Evolutionary conservation across 2,888 invertebrate genomes (phyloP), one percentile per base, ranked within the genome.

Genomic region (Acanthosepion lycidas): DNA sequence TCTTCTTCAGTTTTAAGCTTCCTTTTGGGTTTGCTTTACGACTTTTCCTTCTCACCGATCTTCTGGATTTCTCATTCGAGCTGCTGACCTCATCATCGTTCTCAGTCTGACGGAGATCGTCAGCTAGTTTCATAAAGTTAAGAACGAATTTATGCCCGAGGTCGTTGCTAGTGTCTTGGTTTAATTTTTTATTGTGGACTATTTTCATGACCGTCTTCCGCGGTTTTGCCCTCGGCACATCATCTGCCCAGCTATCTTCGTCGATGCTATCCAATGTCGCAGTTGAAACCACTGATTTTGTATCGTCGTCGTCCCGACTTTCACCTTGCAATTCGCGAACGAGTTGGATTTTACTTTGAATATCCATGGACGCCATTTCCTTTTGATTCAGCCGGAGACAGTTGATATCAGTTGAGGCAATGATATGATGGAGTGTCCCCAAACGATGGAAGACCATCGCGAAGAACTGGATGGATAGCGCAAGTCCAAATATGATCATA

Each of bases 381-480:
- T 95, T 95, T 78, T 96, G 96, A 94, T 96, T 96, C 28, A 96
- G 96, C 94, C 96, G 96, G 96, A 96, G 96, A 94, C 96, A 96
- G 95, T 96, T 96, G 33, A 99, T 98, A 97, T 99, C 99, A 9
- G 99, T 99, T 6, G 99, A 99, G 94, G 99, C 98, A 97, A 99
- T 98, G 97, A 99, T 99, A 97, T 99, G 99, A 12, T 99, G 99
- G 95, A 99, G 98, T 4, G 99, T 99, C 97, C 99, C 99, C 97
- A 99, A 99, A 96, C 99, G 98, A 98, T 99, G 99, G 98, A 99
- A 99, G 98, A 99, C 98, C 99, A 99, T 99, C 96, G 99, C 99
- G 94, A 98, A 98, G 97, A 99, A 99, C 98, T 99, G 99, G 96
- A 99, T 99, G 91, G 99, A 98, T 97, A 99, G 98, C 98, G 99